Evolutionary conservation across 1,140 invertebrate species (phyloP).

Genomic region (Caenorhabditis remanei): DNA sequence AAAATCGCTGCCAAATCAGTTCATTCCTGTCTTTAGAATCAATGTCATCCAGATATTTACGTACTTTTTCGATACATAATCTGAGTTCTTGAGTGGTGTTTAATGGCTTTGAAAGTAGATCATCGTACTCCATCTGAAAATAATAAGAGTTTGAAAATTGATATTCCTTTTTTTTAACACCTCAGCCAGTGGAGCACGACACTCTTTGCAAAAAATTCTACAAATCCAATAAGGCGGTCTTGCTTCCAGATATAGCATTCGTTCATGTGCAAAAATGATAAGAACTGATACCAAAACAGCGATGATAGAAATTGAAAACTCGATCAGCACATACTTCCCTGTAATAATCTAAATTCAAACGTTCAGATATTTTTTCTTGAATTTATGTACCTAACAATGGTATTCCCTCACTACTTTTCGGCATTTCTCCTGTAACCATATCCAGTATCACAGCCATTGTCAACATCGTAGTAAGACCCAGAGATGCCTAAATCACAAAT

Average conservation of each 20-base stretch:
- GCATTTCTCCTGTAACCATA: constrained; percentile 60
- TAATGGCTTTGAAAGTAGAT: constrained; percentile 16
- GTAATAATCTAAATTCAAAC: background rate
- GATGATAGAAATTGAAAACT: constrained; percentile 51
- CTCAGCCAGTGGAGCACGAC: constrained; percentile 14
- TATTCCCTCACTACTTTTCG: constrained; percentile 55
- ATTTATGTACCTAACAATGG: constrained; percentile 47
- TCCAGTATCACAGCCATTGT: constrained; percentile 63
- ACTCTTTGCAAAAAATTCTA: constrained; percentile 37
- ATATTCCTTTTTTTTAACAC: too few species aligned
- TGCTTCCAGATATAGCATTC: constrained; percentile 52
- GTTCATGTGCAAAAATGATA: constrained; percentile 57
- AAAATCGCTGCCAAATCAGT: constrained; percentile 57
- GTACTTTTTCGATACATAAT: constrained; percentile 21
- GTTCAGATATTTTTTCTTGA: too few species aligned
- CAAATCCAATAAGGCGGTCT: constrained; percentile 40
- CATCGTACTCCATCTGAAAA: constrained; percentile 38
- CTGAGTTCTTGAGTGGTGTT: background rate
- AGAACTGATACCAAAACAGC: constrained; percentile 59
- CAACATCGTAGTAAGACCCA: constrained; percentile 58
- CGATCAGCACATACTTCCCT: constrained; percentile 56
- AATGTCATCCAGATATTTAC: constrained; percentile 21
- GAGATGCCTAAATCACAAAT: constrained; percentile 21
- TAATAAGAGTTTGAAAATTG: background rate
- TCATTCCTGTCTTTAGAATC: background rate